Evolutionary conservation across 2,888 invertebrate genomes (phyloP).

Genomic region (Tiliacea citrago): DNA sequence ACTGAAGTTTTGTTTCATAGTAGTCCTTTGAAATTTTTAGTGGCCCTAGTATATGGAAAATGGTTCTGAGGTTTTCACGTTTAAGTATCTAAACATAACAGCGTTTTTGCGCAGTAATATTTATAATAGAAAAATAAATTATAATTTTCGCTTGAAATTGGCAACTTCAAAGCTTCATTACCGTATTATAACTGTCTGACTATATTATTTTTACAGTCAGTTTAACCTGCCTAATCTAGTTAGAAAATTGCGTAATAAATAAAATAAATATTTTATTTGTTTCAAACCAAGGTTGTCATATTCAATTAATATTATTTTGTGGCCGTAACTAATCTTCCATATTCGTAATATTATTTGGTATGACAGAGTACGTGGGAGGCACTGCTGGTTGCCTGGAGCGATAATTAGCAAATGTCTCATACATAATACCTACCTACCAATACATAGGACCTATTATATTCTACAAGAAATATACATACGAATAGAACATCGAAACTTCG

Average conservation of each 20-base stretch:
- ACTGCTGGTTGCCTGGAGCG: conserved; percentile 9
- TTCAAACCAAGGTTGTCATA: conserved; percentile 5
- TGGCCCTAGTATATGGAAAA: background rate
- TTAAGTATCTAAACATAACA: background rate
- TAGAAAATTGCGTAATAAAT: background rate
- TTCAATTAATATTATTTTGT: conserved; percentile 22
- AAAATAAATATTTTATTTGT: conserved; percentile 3
- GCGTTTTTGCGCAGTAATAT: background rate
- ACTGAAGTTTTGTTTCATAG: background rate
- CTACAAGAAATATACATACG: background rate
- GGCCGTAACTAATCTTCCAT: conserved; percentile 6
- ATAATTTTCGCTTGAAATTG: background rate
- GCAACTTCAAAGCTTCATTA: background rate
- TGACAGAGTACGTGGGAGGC: background rate
- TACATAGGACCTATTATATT: background rate
- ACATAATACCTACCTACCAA: too few relatives aligned
- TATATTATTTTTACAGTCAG: conserved; percentile 7
- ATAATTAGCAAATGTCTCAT: conserved; percentile 22
- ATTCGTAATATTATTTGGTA: conserved; percentile 19
- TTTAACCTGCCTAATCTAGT: background rate
- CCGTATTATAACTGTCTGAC: background rate
- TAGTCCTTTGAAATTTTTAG: background rate
- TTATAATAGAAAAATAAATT: background rate
- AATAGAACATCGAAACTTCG: too few relatives aligned
- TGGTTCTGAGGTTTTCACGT: background rate